Evolutionary conservation across 2,888 invertebrate genomes (phyloP), one percentile per base, ranked within the genome.

Genomic region (Dascillus cervinus): DNA sequence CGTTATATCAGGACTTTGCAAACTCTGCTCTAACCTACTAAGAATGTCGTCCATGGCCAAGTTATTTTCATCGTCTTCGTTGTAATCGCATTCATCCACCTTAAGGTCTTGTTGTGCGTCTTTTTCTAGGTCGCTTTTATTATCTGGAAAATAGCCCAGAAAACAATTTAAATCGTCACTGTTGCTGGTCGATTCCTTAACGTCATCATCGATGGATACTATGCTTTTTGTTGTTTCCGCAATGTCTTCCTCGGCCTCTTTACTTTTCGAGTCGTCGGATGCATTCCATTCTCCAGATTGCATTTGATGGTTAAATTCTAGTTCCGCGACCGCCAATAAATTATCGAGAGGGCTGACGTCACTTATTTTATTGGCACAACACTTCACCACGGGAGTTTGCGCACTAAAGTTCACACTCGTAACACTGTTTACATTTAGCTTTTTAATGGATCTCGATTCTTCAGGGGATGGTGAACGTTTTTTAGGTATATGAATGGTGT

Each of bases 261-360:
- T 34, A 22, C 23, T 33, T 26, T 36, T 38, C 10, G 35, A 29
- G 20, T 31, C 23, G 9, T 31, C 28, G 8, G 26, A 17, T 20
- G 43, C 36, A 26, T 55, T 51, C 62, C 62, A 63, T 44, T 59
- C 56, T 41, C 58, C 61, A 6, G 60, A 58, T 45, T 60, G 57
- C 43, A 62, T 56, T 44, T 76, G 75, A 60, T 75, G 74, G 57
- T 74, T 73, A 52, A 76, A 72, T 60, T 76, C 76, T 29, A 76
- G 67, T 60, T 77, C 76, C 39, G 77, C 77, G 36, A 77, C 77
- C 31, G 77, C 77, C 36, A 77, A 67, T 50, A 77, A 63, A 60
- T 71, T 76, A 56, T 76, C 76, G 48, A 76, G 67, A 50, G 75
- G 75, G 37, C 55, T 65, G 55, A 58, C 58, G 58, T 63, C 65